Evolutionary conservation across 2,797 vertebrate species (phyloP).

Genomic region (Ambastaia sidthimunki): DNA sequence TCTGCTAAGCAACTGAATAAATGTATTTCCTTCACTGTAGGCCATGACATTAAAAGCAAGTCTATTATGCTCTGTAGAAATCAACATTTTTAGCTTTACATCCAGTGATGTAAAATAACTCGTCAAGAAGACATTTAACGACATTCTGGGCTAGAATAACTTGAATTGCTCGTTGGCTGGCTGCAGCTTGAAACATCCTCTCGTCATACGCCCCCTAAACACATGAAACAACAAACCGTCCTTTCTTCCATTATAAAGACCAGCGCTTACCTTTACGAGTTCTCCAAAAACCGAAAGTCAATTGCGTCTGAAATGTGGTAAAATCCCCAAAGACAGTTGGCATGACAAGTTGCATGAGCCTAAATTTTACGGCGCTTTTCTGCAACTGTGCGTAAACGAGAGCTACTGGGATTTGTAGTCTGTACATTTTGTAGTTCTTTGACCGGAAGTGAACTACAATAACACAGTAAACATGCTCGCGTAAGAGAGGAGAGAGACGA

Average conservation of each 20-base stretch:
- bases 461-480: constrained; percentile 9
- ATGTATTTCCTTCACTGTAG: constrained; percentile 5
- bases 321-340: not conserved
- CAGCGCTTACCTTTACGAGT: constrained; percentile 30
- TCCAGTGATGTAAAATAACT: not conserved
- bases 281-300: not conserved
- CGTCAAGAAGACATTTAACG: not conserved
- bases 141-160: not conserved
- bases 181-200: constrained; percentile 10
- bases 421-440: constrained; percentile 37
- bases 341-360: constrained; percentile 3
- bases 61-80: not conserved
- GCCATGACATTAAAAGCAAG: not conserved
- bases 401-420: constrained; percentile 23
- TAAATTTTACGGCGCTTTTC: constrained; percentile 35
- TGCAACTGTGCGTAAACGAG: not conserved
- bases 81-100: not conserved
- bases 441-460: constrained; percentile 12
- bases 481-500: not conserved
- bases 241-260: not conserved
- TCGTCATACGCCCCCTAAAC: constrained; percentile 22
- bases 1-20: not conserved
- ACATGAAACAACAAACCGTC: constrained; percentile 6
- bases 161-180: too few species aligned
- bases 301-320: not conserved